Percentiles rank a stretch among this genome's conserved stretches.
Evolutionary conservation across 2,113 vertebrate species (phyloP).

Genomic region (Puntigrus tetrazona): DNA sequence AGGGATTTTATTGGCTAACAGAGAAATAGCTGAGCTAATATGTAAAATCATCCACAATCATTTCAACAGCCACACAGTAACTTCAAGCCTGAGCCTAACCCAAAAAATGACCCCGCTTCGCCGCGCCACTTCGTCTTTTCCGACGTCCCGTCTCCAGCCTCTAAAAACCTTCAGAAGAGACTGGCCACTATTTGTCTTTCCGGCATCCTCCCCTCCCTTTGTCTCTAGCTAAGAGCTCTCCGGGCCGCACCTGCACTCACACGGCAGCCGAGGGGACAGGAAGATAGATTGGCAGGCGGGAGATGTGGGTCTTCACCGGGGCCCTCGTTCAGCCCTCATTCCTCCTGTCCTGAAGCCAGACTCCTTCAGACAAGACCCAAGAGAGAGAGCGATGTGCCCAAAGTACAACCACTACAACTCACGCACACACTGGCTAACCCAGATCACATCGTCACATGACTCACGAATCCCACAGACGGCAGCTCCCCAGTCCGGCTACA

Average conservation of each 20-base stretch:
- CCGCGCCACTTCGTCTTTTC: slow-evolving; percentile 55
- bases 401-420: slow-evolving; percentile 46
- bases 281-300: slow-evolving; percentile 69
- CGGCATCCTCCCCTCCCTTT: slow-evolving; percentile 41
- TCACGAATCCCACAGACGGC: slow-evolving; percentile 72
- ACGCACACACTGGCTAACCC: slow-evolving; percentile 66
- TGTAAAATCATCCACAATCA: not conserved
- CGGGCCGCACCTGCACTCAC: slow-evolving; percentile 52
- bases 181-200: slow-evolving; percentile 61
- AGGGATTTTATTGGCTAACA: no score
- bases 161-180: slow-evolving; percentile 38
- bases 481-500: slow-evolving; percentile 69
- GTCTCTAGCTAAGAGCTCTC: slow-evolving; percentile 49
- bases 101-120: slow-evolving; percentile 52
- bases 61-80: slow-evolving; percentile 27
- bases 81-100: slow-evolving; percentile 63
- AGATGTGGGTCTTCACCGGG: slow-evolving; percentile 61
- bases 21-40: no score
- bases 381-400: slow-evolving; percentile 42
- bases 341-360: slow-evolving; percentile 31
- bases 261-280: slow-evolving; percentile 65
- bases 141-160: slow-evolving; percentile 38
- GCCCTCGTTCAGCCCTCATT: slow-evolving; percentile 48
- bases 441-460: slow-evolving; percentile 75
- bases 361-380: slow-evolving; percentile 37